Base-by-base conservation (phyloP, 2,113 vertebrate genomes). In the Ginglymostoma cirratum region DNA sequence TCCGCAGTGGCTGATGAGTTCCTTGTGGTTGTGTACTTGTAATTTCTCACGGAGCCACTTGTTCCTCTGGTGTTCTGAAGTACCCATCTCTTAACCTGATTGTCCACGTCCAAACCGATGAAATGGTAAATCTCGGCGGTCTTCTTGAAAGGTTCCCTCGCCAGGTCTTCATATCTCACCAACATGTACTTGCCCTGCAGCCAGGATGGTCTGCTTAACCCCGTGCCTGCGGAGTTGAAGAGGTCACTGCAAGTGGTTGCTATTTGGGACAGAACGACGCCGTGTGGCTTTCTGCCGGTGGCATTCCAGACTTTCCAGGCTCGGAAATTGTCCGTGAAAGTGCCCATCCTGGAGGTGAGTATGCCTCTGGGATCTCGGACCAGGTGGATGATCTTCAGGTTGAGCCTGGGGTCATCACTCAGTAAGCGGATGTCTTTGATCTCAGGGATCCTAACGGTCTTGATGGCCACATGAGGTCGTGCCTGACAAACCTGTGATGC, bases 281-380 rank as follows among this genome's bases (percentile, higher is more conserved):
- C 97, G 19, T 97, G 97, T 4, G 98, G 98, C 96, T 97, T 97
- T 14, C 97, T 96, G 17, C 97, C 97, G 0, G 98, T 98, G 0
- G 97, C 97, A 0, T 98, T 98, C 98, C 98, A 98, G 96, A 98
- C 97, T 96, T 98, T 98, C 98, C 98, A 98, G 72, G 97, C 96
- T 0, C 97, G 97, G 96, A 97, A 98, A 85, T 97, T 97, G 67
- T 97, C 97, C 0, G 96, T 96, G 96, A 98, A 98, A 0, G 98
- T 97, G 92, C 96, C 96, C 89, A 98, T 98, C 95, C 98, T 97
- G 7, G 98, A 98, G 24, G 98, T 97, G 0, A 98, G 96, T 95
- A 98, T 97, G n/a, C 98, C 98, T 96, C 98, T 96, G 15, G 98
- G 98, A 96, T 98, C 98, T n/a, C 98, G 97, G n/a, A 98, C 98